Base-by-base conservation (phyloP, 2,113 vertebrate genomes). In the Trachemys scripta region DNA sequence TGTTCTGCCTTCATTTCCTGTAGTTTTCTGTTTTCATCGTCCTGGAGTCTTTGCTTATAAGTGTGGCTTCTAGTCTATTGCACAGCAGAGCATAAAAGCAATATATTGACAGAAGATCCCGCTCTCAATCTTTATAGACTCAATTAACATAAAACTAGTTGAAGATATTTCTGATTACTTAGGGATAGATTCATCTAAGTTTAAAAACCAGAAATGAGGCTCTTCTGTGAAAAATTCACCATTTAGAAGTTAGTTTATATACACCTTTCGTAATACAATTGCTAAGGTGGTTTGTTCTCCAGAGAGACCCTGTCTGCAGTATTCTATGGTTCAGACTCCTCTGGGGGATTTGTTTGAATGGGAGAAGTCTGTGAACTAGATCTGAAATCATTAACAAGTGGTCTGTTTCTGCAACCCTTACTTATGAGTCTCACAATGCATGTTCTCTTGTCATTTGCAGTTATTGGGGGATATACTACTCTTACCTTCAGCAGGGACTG, bases 1-100 rank as follows among this genome's bases (percentile, higher is more conserved):
- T 98, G 98, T 79, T 98, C 96, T 57, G 98, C 97, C 93, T 98
- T 99, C 96, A 97, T 98, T 94, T 97, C 94, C 84, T 98, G 97
- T 80, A 98, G 93, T 89, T 56, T 97, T 76, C 51, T 65, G 62
- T 96, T 96, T 96, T 98, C 98, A 83, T 98, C 95, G 45, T 97
- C 96, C 90, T 10, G 92, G 94, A 95, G 96, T 91, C 90, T 95
- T 95, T 98, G 86, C 65, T 92, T 97, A 29, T 97, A 97, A 54
- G 90, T 53, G 20, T 8, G 90, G 53, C 85, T 96, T 90, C 90
- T 98, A 76, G 45, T 84, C 98, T 99, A 53, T 95, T 93, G 31
- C 75, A 91, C 14, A 96, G 16, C n/a, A 95, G 53, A 94, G 83
- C 89, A 84, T 42, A 95, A 49, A 93, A 93, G 38, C 65, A 88